A percentile compares a stretch with the other conserved stretches of the same genome.
These are phyloP conservation scores for Urocolius indicus DNA, from an alignment of 2,113 vertebrate genomes.

Conservation along the genomic window DNA sequence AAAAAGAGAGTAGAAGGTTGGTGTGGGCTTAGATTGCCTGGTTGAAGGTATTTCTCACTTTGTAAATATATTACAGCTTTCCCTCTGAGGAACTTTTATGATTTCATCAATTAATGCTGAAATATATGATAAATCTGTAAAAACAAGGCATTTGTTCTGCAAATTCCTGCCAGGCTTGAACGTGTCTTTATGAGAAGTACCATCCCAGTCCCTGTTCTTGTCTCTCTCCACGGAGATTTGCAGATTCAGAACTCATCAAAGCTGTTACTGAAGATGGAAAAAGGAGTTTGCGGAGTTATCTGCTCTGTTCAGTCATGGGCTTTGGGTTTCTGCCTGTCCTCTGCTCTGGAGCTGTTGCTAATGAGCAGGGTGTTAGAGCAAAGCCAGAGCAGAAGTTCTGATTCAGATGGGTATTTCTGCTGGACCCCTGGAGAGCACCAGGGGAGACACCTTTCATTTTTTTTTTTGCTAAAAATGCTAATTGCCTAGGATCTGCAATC, in stretches of 20 bases:
- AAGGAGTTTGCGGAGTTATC: not conserved
- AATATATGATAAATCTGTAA: fast-evolving
- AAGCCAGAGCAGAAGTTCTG: not conserved
- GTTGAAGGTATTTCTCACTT: not conserved
- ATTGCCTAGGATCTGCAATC: not conserved
- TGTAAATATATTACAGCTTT: not conserved
- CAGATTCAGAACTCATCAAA: not conserved
- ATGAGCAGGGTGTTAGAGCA: not conserved
- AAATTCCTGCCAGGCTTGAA: not conserved
- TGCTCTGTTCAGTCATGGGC: not conserved
- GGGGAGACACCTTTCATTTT: not conserved
- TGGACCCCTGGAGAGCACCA: not conserved
- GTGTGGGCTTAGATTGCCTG: not conserved
- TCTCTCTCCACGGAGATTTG: not conserved
- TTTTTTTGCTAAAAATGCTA: not conserved
- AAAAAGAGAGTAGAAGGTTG: constrained; percentile 95
- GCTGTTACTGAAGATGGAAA: not conserved
- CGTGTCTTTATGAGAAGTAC: fast-evolving
- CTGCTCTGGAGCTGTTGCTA: not conserved
- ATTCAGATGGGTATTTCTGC: not conserved
- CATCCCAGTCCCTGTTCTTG: not conserved
- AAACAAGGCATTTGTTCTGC: not conserved
- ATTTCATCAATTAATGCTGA: not conserved
- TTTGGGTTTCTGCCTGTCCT: not conserved
- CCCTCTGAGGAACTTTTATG: not conserved